phyloP scores from a whole-genome alignment of 2,113 vertebrate genomes.

The Chaetodon trifascialis region DNA sequence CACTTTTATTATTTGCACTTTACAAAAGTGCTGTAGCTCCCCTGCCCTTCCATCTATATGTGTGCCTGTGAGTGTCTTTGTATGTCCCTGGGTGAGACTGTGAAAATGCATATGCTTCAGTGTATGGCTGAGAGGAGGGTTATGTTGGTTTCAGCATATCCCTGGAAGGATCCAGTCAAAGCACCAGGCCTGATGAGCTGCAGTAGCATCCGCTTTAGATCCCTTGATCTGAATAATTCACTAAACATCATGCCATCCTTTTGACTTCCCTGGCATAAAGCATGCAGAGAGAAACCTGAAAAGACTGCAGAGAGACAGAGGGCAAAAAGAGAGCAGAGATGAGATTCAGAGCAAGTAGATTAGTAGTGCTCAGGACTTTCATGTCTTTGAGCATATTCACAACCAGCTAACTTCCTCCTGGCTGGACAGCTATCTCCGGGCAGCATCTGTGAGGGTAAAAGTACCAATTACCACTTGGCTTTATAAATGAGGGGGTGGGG shows the following conservation, averaged over 20 bases:
- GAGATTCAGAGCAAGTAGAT: conserved; percentile 44
- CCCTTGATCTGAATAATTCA: conserved; percentile 71
- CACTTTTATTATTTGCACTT: background rate
- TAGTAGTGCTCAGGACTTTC: conserved; percentile 36
- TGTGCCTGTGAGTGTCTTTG: background rate
- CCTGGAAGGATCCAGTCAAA: conserved; percentile 39
- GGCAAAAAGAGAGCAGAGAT: conserved; percentile 15
- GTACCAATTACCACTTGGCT: conserved; percentile 20
- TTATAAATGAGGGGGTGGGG: background rate
- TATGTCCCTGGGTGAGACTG: conserved; percentile 16
- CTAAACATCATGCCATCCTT: conserved; percentile 57
- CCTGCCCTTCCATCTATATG: background rate
- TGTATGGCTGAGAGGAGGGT: conserved; percentile 33
- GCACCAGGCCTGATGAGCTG: conserved; percentile 37
- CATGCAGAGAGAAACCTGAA: conserved; percentile 38
- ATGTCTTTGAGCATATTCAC: conserved; percentile 41
- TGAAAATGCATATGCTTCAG: conserved; percentile 6
- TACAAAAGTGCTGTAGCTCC: background rate
- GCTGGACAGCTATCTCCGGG: conserved; percentile 25
- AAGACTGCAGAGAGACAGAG: conserved; percentile 29
- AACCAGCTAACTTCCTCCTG: conserved; percentile 40
- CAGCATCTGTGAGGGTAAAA: conserved; percentile 41
- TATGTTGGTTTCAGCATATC: conserved; percentile 45
- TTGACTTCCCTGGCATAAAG: conserved; percentile 47
- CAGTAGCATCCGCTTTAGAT: conserved; percentile 40